Conservation (phyloP, 2,888 invertebrate genomes). For the Pristionchus fissidentatus region DNA sequence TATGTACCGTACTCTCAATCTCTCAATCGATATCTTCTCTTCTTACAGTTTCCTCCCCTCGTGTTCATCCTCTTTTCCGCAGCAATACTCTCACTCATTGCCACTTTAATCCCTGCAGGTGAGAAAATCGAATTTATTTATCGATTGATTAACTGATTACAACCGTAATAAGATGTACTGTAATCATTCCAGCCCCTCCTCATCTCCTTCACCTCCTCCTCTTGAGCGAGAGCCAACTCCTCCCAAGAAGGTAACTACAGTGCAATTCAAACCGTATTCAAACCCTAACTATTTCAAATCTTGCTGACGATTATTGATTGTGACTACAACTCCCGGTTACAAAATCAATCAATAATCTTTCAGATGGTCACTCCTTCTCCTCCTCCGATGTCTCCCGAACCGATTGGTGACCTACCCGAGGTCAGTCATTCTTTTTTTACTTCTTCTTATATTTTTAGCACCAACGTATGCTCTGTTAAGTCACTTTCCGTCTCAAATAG, state of each 20-base stretch:
- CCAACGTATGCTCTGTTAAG: too few relatives aligned
- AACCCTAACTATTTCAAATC: not conserved
- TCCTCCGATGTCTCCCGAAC: conserved; percentile 44
- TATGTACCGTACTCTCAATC: too few relatives aligned
- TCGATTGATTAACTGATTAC: conserved; percentile 42
- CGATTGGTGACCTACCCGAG: conserved; percentile 31
- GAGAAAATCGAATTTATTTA: not conserved
- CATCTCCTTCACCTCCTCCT: conserved; percentile 44
- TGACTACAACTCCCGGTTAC: not conserved
- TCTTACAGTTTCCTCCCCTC: conserved; percentile 28
- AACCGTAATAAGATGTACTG: conserved; percentile 20
- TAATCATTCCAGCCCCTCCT: conserved; percentile 42
- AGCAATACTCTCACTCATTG: conserved; percentile 65
- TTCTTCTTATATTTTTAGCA: not conserved
- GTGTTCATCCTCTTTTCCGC: conserved; percentile 63
- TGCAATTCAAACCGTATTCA: not conserved
- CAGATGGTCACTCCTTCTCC: conserved; percentile 37
- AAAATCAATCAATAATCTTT: not conserved
- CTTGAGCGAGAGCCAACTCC: conserved; percentile 1
- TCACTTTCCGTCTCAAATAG: too few relatives aligned
- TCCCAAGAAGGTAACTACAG: conserved; percentile 29
- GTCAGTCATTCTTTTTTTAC: not conserved
- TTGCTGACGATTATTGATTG: not conserved
- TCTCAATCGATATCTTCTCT: too few relatives aligned
- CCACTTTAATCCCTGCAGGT: conserved; percentile 62